Evolutionary conservation across 2,888 invertebrate genomes (phyloP).

Genomic region (Epirrhoe tristata): DNA sequence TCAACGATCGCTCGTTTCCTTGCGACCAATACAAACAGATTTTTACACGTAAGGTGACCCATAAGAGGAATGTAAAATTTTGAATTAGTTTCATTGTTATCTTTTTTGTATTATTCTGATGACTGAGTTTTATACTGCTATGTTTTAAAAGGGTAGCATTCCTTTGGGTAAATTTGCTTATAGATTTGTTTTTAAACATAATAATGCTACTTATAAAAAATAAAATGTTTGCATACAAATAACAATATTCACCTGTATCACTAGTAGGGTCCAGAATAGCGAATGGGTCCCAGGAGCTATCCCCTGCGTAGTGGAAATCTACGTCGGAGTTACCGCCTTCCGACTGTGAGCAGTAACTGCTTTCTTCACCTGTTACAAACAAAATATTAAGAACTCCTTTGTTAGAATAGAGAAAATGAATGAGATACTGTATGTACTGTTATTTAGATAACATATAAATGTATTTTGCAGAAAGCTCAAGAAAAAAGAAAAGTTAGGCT

Average conservation of each 20-base stretch:
- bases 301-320: conserved; percentile 79
- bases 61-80: no score
- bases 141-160: no score
- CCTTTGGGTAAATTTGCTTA: not conserved
- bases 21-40: no score
- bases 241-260: conserved; percentile 87
- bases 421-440: not conserved
- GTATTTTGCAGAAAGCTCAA: no score
- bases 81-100: no score
- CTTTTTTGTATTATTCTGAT: no score
- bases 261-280: conserved; percentile 91
- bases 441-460: not conserved
- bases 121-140: no score
- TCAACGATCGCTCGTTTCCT: no score
- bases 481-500: no score
- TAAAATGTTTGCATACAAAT: not conserved
- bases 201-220: not conserved
- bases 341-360: conserved; percentile 92
- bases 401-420: not conserved
- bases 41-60: no score
- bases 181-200: not conserved
- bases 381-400: conserved; percentile 8
- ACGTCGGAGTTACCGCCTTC: conserved; percentile 87
- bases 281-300: conserved; percentile 89
- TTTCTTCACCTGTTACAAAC: conserved; percentile 86